Evolutionary conservation across 2,113 vertebrate genomes (phyloP).

Genomic region (Ariopsis seemanni): DNA sequence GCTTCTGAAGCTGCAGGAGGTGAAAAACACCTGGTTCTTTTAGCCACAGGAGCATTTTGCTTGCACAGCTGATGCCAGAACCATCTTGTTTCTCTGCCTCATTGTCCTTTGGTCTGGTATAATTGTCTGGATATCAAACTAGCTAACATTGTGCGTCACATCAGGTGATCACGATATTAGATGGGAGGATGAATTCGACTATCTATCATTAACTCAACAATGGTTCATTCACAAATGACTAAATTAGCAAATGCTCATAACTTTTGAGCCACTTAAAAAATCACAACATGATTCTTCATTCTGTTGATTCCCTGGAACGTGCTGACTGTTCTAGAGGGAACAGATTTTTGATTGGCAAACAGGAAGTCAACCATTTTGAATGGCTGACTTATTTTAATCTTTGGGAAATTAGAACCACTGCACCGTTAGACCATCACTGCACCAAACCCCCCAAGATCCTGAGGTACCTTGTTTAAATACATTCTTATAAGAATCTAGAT

Average conservation of each 20-base stretch:
- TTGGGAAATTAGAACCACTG: not conserved
- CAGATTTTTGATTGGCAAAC: not conserved
- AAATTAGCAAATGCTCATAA: no score
- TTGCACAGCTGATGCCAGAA: not conserved
- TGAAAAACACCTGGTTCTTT: not conserved
- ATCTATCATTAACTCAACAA: not conserved
- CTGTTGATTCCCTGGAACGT: not conserved
- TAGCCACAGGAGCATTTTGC: not conserved
- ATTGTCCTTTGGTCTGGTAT: not conserved
- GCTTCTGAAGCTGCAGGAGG: not conserved
- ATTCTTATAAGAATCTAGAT: no score
- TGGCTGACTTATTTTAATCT: no score
- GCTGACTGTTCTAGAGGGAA: no score
- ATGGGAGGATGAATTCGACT: not conserved
- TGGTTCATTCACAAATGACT: not conserved
- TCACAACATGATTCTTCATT: not conserved
- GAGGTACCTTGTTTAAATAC: no score
- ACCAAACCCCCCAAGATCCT: no score
- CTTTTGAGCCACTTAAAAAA: not conserved
- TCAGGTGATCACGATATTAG: not conserved
- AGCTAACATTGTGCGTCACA: not conserved
- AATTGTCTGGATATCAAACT: not conserved
- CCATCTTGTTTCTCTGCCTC: not conserved
- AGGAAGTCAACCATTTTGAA: not conserved
- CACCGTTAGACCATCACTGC: not conserved